These are phyloP conservation scores for Zenarchopterus dispar DNA, from an alignment of 2,797 vertebrate species.

Conservation along the genomic window DNA sequence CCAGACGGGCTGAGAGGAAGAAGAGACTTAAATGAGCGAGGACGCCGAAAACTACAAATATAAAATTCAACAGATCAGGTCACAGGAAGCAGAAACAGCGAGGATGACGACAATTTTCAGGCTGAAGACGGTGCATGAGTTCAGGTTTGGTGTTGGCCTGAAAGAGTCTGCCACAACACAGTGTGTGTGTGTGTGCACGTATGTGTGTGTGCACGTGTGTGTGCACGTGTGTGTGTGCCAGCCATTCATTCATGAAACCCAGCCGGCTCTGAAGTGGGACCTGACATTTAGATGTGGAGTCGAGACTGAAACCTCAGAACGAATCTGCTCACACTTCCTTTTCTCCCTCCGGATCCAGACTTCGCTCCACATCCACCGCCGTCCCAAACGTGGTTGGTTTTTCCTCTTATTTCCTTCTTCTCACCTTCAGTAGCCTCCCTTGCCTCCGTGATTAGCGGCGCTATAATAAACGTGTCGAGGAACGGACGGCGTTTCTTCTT, in stretches of 20 bases:
- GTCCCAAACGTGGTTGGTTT: conserved; percentile 21
- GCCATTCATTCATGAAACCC: conserved; percentile 58
- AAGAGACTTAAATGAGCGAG: conserved; percentile 42
- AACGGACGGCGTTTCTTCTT: conserved; percentile 59
- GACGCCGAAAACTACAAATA: conserved; percentile 29
- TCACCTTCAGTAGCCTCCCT: conserved; percentile 37
- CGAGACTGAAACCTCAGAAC: conserved; percentile 35
- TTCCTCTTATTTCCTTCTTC: conserved; percentile 23
- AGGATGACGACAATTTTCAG: too few relatives aligned
- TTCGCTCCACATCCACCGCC: conserved; percentile 7
- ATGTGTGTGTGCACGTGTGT: conserved; percentile 4
- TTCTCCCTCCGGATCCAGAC: not conserved
- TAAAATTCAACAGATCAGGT: conserved; percentile 15
- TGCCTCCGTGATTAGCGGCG: conserved; percentile 26
- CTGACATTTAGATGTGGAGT: conserved; percentile 54
- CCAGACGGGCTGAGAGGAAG: conserved; percentile 91
- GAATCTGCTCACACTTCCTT: conserved; percentile 5
- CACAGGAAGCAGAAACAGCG: too few relatives aligned
- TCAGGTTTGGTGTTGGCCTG: conserved; percentile 7
- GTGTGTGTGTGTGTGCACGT: conserved; percentile 40
- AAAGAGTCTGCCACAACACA: conserved; percentile 38
- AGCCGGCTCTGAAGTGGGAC: conserved; percentile 52
- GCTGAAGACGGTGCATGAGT: not conserved
- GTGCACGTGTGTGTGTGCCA: conserved; percentile 32
- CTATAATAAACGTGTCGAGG: conserved; percentile 64